Evolutionary conservation across 2,888 invertebrate genomes (phyloP).

Genomic region (Athalia circularis): DNA sequence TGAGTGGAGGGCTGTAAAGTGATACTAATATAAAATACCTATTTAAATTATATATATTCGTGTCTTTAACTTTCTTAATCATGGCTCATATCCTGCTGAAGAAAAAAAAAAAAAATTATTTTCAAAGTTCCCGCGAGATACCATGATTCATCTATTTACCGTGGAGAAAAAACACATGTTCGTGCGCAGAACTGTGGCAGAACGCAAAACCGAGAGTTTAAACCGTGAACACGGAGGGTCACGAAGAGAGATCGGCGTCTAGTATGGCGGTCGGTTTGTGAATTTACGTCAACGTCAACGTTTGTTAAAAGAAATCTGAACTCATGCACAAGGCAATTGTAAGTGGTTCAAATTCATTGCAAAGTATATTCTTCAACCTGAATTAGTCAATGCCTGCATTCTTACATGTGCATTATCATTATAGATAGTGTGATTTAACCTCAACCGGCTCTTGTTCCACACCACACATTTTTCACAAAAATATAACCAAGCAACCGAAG

Average conservation of each 20-base stretch:
- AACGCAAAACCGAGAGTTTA: no score
- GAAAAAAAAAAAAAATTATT: no score
- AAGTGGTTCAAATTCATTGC: not conserved
- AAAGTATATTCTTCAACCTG: no score
- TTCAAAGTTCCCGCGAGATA: slow-evolving; percentile 4
- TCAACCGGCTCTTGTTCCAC: no score
- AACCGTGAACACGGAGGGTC: no score
- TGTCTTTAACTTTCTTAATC: not conserved
- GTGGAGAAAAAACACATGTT: no score
- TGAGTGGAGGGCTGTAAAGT: slow-evolving; percentile 12
- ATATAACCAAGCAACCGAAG: no score
- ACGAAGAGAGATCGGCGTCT: not conserved
- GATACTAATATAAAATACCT: slow-evolving; percentile 33
- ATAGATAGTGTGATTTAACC: no score
- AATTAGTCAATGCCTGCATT: no score
- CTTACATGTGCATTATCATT: no score
- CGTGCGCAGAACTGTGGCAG: no score
- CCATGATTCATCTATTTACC: not conserved
- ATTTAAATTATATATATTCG: not conserved
- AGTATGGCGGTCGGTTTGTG: not conserved
- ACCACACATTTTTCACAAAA: no score
- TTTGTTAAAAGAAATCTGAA: not conserved
- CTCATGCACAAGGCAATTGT: not conserved
- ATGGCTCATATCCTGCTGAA: not conserved
- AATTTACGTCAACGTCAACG: not conserved